phyloP scores from a whole-genome alignment of 1,140 invertebrate genomes.

The Bombus superbus region DNA sequence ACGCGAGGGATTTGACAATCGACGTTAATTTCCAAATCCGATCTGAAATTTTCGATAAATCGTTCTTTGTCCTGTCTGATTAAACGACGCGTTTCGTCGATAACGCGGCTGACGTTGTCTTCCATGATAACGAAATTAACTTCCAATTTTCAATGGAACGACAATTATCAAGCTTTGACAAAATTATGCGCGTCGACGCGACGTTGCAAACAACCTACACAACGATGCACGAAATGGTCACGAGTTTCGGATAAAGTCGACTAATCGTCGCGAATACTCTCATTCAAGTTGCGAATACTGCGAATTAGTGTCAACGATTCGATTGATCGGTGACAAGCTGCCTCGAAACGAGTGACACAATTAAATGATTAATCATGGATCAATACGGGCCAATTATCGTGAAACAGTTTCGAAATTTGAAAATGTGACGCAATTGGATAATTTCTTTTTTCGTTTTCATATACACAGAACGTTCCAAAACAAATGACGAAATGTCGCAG shows the following conservation, averaged over 20 bases:
- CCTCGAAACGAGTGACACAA: neutral
- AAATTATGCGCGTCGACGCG: neutral
- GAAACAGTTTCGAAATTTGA: too few species aligned
- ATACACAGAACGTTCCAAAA: neutral
- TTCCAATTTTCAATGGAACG: conserved; percentile 1
- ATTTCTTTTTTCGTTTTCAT: neutral
- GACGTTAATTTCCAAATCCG: neutral
- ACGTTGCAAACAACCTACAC: neutral
- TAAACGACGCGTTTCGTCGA: neutral
- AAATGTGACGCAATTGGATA: neutral
- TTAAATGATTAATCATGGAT: conserved; percentile 28
- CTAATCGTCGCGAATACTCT: neutral
- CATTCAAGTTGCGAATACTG: neutral
- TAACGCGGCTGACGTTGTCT: neutral
- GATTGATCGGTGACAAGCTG: neutral
- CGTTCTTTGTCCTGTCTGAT: neutral
- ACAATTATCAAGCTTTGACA: neutral
- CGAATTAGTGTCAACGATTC: neutral
- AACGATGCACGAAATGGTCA: neutral
- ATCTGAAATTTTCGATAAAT: neutral
- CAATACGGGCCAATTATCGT: neutral
- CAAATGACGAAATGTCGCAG: too few species aligned
- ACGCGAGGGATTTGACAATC: neutral
- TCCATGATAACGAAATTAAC: conserved; percentile 9
- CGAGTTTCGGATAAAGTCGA: neutral